Evolutionary conservation across 2,797 vertebrate species (phyloP), one percentile per base, ranked within the genome.

Genomic region (Toxotes lorentzi): DNA sequence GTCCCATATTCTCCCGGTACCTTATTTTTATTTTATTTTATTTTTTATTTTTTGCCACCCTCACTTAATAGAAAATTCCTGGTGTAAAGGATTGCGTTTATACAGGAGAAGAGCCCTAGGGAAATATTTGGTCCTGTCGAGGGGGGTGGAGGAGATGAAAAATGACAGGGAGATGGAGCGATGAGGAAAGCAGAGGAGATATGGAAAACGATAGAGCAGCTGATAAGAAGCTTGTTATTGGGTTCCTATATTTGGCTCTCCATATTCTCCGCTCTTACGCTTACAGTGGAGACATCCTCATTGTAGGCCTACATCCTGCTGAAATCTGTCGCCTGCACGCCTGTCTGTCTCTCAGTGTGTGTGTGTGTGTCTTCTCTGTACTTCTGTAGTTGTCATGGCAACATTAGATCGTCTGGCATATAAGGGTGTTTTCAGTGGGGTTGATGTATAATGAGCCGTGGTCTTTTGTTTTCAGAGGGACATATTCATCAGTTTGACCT

Each of bases 351-450:
- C 2, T 68, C 17, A 40, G 0, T 56, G 32, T 60, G 45, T 47
- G n/a, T 50, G 51, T 13, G 57, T 38, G 45, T 43, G 45, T 43
- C 68, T 86, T 76, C 54, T 75, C 63, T 0, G 54, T 82, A 86
- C 81, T 87, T 78, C 59, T 75, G 70, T 62, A 16, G 90, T 92
- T 69, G 88, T 91, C 91, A 92, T 93, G 78, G 89, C 75, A 92
- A 93, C 91, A 59, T 84, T 64, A 74, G 38, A 84, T 88, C 27
- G 35, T 72, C 53, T 76, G 73, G 74, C 69, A 68, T 86, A 69
- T 63, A 57, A 66, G 78, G 76, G 47, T 76, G 62, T 80, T 83
- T 89, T 84, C 69, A 27, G 56, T 47, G 48, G 40, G 72, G 79
- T 63, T 85, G 70, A 83, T 43, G 72, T 78, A 85, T 85, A 91